Evolutionary conservation across 2,113 vertebrate genomes (phyloP).

Genomic region (Upupa epops): DNA sequence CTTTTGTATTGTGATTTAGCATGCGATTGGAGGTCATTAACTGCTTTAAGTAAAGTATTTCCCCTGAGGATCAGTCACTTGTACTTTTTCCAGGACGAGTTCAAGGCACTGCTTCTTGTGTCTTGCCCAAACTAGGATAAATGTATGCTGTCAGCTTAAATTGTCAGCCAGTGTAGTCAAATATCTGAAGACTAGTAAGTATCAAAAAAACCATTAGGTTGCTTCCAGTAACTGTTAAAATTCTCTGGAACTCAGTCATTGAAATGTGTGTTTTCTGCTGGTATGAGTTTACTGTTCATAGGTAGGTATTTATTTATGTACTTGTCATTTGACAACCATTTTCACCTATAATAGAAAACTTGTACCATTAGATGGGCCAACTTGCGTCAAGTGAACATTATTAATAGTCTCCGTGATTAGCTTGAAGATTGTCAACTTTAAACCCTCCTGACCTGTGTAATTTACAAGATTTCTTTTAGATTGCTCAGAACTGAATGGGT

Average conservation of each 20-base stretch:
- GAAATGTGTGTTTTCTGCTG: background rate
- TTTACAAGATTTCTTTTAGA: background rate
- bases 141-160: background rate
- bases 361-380: background rate
- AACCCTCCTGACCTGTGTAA: background rate
- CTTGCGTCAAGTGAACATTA: background rate
- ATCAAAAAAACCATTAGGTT: background rate
- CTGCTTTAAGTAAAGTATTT: background rate
- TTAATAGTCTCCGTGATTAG: background rate
- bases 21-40: background rate
- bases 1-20: background rate
- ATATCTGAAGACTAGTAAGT: background rate
- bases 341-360: background rate
- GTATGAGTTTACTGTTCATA: background rate
- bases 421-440: background rate
- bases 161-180: background rate
- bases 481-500: background rate
- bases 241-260: background rate
- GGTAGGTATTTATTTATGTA: background rate
- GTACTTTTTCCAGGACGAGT: background rate
- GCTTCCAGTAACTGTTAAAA: constrained; percentile 13
- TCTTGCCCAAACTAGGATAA: background rate
- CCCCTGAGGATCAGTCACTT: background rate
- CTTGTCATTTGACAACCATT: background rate
- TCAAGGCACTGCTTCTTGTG: background rate